Conservation (phyloP, 2,888 invertebrate genomes). For the Nycteola revayana region DNA sequence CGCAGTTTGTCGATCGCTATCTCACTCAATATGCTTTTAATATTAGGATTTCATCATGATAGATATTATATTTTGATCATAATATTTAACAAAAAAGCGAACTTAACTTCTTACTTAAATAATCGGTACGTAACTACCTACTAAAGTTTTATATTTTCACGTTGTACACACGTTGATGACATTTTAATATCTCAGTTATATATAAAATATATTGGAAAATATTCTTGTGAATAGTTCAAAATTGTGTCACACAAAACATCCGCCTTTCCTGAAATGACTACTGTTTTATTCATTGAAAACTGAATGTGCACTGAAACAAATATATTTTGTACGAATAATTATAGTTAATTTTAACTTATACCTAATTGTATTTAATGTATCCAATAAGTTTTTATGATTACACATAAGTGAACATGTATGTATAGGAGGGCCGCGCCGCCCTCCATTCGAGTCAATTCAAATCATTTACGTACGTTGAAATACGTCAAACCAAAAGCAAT, state of each 20-base stretch:
- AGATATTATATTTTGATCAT: slow-evolving; percentile 26
- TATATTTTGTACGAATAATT: slow-evolving; percentile 69
- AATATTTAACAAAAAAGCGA: slow-evolving; percentile 29
- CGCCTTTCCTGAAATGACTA: slow-evolving; percentile 38
- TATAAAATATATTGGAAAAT: slow-evolving; percentile 6
- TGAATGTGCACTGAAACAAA: slow-evolving; percentile 57
- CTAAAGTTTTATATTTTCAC: slow-evolving; percentile 34
- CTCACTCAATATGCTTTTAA: slow-evolving; percentile 59
- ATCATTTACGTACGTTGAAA: slow-evolving; percentile 50
- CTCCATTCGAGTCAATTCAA: slow-evolving; percentile 70
- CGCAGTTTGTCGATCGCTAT: slow-evolving; percentile 44
- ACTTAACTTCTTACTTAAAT: slow-evolving; percentile 19
- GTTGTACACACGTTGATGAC: slow-evolving; percentile 22
- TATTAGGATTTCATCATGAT: slow-evolving; percentile 52
- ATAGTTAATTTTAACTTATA: slow-evolving; percentile 61
- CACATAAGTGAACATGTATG: slow-evolving; percentile 39
- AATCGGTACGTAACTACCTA: slow-evolving; percentile 11
- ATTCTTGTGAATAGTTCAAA: slow-evolving; percentile 30
- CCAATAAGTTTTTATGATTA: slow-evolving; percentile 64
- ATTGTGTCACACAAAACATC: slow-evolving; percentile 32
- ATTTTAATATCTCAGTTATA: slow-evolving; percentile 8
- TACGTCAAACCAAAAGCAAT: slow-evolving; percentile 66
- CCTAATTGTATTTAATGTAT: slow-evolving; percentile 52
- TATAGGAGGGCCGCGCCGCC: slow-evolving; percentile 4
- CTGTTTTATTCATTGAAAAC: slow-evolving; percentile 37